Base-by-base conservation (phyloP, 2,113 vertebrate genomes). In the Cairina moschata region DNA sequence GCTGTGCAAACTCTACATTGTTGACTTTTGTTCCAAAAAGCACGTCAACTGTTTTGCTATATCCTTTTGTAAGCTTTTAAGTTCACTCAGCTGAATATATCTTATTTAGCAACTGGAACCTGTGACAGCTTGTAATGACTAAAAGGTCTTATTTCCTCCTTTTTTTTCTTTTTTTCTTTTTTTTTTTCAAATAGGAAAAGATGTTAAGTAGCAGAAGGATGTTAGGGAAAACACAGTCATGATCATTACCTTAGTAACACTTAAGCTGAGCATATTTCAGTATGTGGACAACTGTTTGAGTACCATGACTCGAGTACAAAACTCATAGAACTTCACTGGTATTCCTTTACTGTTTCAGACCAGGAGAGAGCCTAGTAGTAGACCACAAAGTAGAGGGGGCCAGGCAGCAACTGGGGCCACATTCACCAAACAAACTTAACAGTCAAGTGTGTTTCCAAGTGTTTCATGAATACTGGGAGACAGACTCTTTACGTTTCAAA, bases 91-190 rank as follows among this genome's bases (percentile, higher is more conserved):
- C 36, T 85, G 84, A 90, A 79, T 67, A 8, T 22, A n/a, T 82
- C 60, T 58, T 69, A 79, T 8, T 80, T 80, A 83, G 72, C 67
- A 80, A 63, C 22, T 80, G 55, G 86, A 67, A 63, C 74, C 12
- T 68, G 55, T 94, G 71, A 77, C 71, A 86, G 59, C 31, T 80
- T 95, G n/a, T 62, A 17, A 17, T 34, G 56, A 83, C 79, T 80
- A 42, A 90, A 80, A 83, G 59, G 72, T 96, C 67, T 86, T 74
- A 63, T 63, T 96, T 94, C 89, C 87, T 85, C 25, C 36, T 71
- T 60, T 88, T 55, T 18, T 20, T 9, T 38, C 9, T 38, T 38
- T 38, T 18, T n/a, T 46, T 8, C 9, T 18, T 46, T 55, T 71
- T 65, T 86, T 23, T 74, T 34, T 62, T 8, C 34, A 46, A 54